Evolutionary conservation across 2,888 invertebrate species (phyloP).

Genomic region (Melipona bicolor): DNA sequence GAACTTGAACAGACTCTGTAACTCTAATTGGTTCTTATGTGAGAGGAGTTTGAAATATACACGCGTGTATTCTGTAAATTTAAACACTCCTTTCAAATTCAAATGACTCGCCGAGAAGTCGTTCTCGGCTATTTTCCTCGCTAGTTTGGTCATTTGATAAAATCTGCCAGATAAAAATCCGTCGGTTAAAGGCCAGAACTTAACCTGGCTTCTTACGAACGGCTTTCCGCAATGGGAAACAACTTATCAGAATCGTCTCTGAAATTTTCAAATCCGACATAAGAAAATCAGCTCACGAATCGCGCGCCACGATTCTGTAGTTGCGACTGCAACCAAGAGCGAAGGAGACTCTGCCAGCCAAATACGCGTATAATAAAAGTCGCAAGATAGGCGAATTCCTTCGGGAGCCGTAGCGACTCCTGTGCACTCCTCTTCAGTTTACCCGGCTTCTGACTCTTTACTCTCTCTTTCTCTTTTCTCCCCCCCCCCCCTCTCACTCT

Average conservation of each 20-base stretch:
- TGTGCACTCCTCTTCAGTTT: slow-evolving; percentile 25
- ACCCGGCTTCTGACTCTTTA: not conserved
- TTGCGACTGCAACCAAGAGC: slow-evolving; percentile 29
- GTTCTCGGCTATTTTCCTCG: not conserved
- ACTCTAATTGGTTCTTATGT: not conserved
- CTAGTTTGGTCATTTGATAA: not conserved
- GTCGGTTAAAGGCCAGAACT: not conserved
- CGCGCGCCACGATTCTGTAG: slow-evolving; percentile 18
- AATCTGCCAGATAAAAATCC: not conserved
- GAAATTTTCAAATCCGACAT: slow-evolving; percentile 28
- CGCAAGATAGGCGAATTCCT: slow-evolving; percentile 79
- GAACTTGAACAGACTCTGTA: not conserved
- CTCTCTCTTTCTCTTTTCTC: not conserved
- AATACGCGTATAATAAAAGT: slow-evolving; percentile 77
- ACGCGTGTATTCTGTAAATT: not conserved
- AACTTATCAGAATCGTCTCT: slow-evolving; percentile 1
- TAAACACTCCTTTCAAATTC: not conserved
- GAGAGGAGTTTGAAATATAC: no score
- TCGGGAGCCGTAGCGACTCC: slow-evolving; percentile 69
- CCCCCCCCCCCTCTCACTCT: not conserved
- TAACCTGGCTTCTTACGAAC: not conserved
- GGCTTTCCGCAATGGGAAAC: not conserved
- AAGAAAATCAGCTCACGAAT: slow-evolving; percentile 46
- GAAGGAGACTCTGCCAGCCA: slow-evolving; percentile 56
- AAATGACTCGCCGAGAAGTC: not conserved